Evolutionary conservation across 2,797 vertebrate species (phyloP), one percentile per base, ranked within the genome.

Genomic region (Steatocranus sp.): DNA sequence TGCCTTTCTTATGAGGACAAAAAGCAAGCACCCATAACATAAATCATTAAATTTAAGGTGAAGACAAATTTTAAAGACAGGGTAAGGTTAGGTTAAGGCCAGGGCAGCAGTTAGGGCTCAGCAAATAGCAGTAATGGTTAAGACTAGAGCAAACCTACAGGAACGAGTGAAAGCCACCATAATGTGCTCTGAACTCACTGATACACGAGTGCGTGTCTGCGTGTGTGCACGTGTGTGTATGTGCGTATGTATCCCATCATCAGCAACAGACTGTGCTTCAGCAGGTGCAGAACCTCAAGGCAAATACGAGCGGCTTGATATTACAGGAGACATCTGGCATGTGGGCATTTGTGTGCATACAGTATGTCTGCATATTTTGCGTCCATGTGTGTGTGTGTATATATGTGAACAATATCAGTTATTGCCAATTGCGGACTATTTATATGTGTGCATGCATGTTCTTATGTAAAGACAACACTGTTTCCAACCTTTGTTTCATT

Each of bases 281-380:
- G 92, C 90, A 94, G 91, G 90, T 93, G 92, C 88, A 92, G 81
- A 90, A 93, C 89, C 92, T 92, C 78, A 63, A 93, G 93, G 92
- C 91, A 93, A 92, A 91, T 86, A 87, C 83, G 80, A 88, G 82
- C 54, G 56, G 85, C 84, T 87, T 88, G 91, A 95, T 91, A 91
- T 93, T 92, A 92, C 88, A 90, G 84, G 75, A 93, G 90, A 93
- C 92, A 94, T 92, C 90, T 95, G 94, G 88, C 83, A 83, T 85
- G 88, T 85, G 81, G 85, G 87, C 89, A 83, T 87, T 90, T 90
- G 82, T 84, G 58, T 81, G 84, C 76, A 78, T 88, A 86, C 88
- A 87, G 82, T 86, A 53, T 78, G 81, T 66, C 46, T 78, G 70
- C 46, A 66, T 30, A 76, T 56, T 81, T 6, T 87, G 68, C 68